Conservation (phyloP, 2,888 invertebrate species). For the Hydrotaea diabolus region DNA sequence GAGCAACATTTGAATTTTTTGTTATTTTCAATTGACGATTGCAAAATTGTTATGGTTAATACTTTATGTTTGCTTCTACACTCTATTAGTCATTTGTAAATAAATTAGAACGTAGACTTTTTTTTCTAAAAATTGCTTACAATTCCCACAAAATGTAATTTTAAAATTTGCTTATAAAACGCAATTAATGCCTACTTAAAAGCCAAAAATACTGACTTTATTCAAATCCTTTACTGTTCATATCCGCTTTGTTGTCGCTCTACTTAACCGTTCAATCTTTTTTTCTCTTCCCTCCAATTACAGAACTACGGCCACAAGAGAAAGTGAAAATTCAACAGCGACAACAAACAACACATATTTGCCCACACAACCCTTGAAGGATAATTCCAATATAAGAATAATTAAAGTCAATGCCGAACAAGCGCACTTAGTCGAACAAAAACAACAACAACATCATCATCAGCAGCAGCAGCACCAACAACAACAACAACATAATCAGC, state of each 20-base stretch:
- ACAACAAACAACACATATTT: slow-evolving; percentile 74
- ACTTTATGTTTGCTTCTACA: too few relatives aligned
- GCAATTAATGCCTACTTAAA: too few relatives aligned
- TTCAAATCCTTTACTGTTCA: too few relatives aligned
- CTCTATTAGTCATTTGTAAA: too few relatives aligned
- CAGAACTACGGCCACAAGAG: slow-evolving; percentile 65
- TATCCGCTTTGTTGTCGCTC: not conserved
- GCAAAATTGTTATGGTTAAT: too few relatives aligned
- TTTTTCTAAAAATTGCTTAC: too few relatives aligned
- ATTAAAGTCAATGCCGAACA: slow-evolving; percentile 74
- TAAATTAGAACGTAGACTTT: too few relatives aligned
- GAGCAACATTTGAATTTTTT: too few relatives aligned
- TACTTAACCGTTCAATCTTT: not conserved
- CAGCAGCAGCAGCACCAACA: slow-evolving; percentile 81
- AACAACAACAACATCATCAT: slow-evolving; percentile 79
- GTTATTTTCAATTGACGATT: too few relatives aligned
- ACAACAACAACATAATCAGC: slow-evolving; percentile 78
- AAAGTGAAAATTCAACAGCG: slow-evolving; percentile 71
- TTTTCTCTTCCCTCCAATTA: not conserved
- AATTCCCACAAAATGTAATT: too few relatives aligned
- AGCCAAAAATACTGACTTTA: too few relatives aligned
- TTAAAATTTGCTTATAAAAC: too few relatives aligned
- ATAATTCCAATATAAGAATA: slow-evolving; percentile 79
- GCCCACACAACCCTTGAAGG: slow-evolving; percentile 77
- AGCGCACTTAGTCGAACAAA: slow-evolving; percentile 75